Base-by-base conservation (phyloP, 1,140 invertebrate genomes). In the Danaus plexippus region DNA sequence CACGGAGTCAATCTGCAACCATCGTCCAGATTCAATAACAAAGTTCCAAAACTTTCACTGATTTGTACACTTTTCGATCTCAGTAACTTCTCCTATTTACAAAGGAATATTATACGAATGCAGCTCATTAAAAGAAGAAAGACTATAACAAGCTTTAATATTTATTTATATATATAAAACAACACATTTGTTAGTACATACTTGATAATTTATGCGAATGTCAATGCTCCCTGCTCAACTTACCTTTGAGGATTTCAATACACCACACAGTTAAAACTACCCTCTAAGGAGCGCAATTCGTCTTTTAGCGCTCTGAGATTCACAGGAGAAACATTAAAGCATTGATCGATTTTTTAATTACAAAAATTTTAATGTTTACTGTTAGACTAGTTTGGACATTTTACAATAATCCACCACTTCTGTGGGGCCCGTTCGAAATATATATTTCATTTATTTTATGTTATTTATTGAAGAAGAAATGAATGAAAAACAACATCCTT, bases 1-100 rank as follows among this genome's bases (percentile, higher is more conserved):
- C 93, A 94, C 93, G 80, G 92, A 92, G 90, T 95, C 94, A 93
- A 94, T 94, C 93, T 95, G 87, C 68, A 80, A 75, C 56, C 66
- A 77, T 49, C 47, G 73, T 60, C 57, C 54, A 62, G 57, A 57
- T 61, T 69, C 63, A 64, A 61, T 65, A 61, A 52, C 54, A 51
- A 67, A 46, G 61, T 56, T 56, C 22, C 0, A 48, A 52, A 55
- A 67, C 65, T 64, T 52, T 50, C 43, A 59, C 52, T 32, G 22
- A 32, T 32, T 32, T 32, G 22, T 32, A 32, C 22, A 32, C 22
- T 32, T 32, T 32, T 32, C 22, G 22, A 32, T 32, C 22, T 32
- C 1, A 32, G 7, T 32, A 32, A 32, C 22, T 32, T 32, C 5
- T 32, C 7, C 2, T 32, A 32, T 6, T 2, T 32, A 32, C 22